These are phyloP conservation scores for Amaurobius ferox DNA, from an alignment of 2,888 invertebrate genomes.

Conservation along the genomic window DNA sequence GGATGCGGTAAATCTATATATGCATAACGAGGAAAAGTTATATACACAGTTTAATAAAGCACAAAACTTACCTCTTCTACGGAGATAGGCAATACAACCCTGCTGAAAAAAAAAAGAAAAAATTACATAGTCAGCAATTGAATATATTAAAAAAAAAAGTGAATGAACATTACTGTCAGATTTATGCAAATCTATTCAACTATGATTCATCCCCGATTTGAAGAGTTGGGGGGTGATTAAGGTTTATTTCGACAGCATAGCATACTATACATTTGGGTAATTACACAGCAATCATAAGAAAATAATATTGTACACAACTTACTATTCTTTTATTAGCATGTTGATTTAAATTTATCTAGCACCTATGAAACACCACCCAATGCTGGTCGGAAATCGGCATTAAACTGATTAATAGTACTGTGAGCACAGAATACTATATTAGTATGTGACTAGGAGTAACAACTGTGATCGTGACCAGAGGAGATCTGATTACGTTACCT, in stretches of 20 bases:
- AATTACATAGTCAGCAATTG: not conserved
- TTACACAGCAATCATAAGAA: not conserved
- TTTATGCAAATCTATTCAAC: conserved; percentile 13
- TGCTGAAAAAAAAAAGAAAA: conserved; percentile 84
- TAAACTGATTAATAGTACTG: not conserved
- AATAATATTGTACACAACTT: conserved; percentile 78
- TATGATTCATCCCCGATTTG: not conserved
- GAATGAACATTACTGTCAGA: conserved; percentile 73
- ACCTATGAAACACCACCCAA: not conserved
- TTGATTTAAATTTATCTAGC: not conserved
- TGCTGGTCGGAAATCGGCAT: not conserved
- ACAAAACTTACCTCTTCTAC: conserved; percentile 95
- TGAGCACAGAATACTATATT: not conserved
- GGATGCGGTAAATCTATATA: no score
- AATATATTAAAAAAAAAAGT: not conserved
- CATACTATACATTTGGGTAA: no score
- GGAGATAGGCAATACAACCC: conserved; percentile 95
- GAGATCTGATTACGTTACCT: no score
- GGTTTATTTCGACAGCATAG: no score
- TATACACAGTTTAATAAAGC: not conserved
- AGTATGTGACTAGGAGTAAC: no score
- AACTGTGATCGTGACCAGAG: no score
- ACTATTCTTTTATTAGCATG: conserved; percentile 86
- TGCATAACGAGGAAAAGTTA: no score
- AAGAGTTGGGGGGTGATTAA: not conserved